Conservation (phyloP, 2,113 vertebrate species). For the Pomatorhinus ruficollis region DNA sequence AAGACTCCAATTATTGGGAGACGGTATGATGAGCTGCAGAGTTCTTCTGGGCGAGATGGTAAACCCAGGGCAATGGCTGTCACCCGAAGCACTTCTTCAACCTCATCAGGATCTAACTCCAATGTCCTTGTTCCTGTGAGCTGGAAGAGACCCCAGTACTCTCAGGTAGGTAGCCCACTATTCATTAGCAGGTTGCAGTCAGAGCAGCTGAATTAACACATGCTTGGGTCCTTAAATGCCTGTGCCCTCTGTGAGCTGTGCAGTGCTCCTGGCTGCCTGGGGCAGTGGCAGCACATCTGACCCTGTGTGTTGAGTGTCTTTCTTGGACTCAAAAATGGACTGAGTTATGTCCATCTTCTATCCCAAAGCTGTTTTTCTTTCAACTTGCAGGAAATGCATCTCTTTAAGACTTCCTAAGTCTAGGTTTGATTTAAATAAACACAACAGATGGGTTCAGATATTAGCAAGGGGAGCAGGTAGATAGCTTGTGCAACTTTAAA, state of each 20-base stretch:
- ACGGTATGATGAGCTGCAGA: slow-evolving; percentile 91
- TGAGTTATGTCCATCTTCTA: neutral
- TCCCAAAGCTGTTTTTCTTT: neutral
- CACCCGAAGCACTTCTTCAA: slow-evolving; percentile 94
- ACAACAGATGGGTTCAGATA: neutral
- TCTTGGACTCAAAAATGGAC: neutral
- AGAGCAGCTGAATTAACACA: neutral
- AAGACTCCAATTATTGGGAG: slow-evolving; percentile 95
- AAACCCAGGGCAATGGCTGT: slow-evolving; percentile 91
- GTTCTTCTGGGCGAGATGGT: slow-evolving; percentile 87
- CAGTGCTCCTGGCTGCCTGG: neutral
- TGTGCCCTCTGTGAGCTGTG: neutral
- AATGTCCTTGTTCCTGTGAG: slow-evolving; percentile 97
- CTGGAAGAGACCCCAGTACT: slow-evolving; percentile 96
- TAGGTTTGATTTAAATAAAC: neutral
- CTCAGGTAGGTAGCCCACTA: slow-evolving; percentile 81
- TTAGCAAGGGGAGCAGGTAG: neutral
- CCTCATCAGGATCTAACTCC: slow-evolving; percentile 95
- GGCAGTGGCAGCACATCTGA: neutral
- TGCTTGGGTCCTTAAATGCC: neutral
- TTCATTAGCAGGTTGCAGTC: neutral
- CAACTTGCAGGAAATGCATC: neutral
- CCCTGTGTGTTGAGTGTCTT: neutral
- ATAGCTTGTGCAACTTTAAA: neutral
- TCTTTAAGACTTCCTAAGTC: neutral